phyloP scores from a whole-genome alignment of 2,797 vertebrate genomes.

The Sandelia bainsii region DNA sequence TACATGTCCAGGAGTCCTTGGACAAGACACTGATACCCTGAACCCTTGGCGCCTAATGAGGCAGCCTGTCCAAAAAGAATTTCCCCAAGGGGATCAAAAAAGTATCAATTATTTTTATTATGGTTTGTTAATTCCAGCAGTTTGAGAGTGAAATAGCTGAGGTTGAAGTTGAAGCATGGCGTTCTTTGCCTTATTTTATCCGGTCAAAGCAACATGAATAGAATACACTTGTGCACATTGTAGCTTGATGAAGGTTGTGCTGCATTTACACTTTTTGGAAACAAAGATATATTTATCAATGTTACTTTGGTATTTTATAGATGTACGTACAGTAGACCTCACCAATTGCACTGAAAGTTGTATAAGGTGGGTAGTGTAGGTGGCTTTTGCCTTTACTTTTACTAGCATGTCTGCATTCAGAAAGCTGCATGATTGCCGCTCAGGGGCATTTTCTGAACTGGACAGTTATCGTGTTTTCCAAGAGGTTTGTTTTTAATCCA shows the following conservation, averaged over 20 bases:
- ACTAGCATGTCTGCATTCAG: background rate
- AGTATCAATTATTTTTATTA: too few relatives aligned
- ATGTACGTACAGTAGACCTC: background rate
- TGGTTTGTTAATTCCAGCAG: background rate
- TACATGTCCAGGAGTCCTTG: too few relatives aligned
- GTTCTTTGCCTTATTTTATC: conserved; percentile 14
- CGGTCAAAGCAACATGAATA: conserved; percentile 9
- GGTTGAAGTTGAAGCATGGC: background rate
- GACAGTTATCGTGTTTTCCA: conserved; percentile 62
- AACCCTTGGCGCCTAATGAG: too few relatives aligned
- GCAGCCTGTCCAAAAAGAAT: too few relatives aligned
- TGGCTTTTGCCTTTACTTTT: background rate
- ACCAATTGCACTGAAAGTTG: too few relatives aligned
- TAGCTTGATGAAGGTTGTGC: background rate
- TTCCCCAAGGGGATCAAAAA: too few relatives aligned
- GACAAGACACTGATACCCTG: too few relatives aligned
- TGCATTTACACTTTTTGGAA: conserved; percentile 21
- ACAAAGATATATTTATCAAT: background rate
- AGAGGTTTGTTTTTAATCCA: conserved; percentile 76
- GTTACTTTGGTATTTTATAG: background rate
- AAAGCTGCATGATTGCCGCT: conserved; percentile 41
- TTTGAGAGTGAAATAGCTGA: background rate
- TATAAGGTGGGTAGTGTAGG: background rate
- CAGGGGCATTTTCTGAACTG: conserved; percentile 48
- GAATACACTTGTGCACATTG: background rate